Percentiles rank a stretch among this genome's conserved stretches.
Conservation (phyloP, 2,888 invertebrate genomes). For the Leucophora obtusa region DNA sequence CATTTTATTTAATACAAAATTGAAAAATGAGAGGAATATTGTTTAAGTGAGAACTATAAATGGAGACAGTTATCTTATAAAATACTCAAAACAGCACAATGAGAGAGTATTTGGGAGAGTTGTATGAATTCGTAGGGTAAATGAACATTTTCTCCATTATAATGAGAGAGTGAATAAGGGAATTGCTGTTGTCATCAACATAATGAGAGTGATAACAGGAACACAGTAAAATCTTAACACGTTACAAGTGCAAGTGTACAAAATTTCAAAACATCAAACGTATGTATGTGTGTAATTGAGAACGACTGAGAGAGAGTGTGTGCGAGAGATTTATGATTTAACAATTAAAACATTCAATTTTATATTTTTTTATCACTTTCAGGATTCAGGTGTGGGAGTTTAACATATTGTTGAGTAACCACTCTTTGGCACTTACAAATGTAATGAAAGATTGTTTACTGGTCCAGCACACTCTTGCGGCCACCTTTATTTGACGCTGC, state of each 20-base stretch:
- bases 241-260: constrained; percentile 48
- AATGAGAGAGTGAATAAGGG: constrained; percentile 5
- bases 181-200: background rate
- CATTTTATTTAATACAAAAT: constrained; percentile 21
- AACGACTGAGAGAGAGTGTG: background rate
- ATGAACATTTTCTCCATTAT: background rate
- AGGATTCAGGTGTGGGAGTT: constrained; percentile 28
- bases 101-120: background rate
- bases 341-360: constrained; percentile 33
- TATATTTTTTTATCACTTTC: constrained; percentile 18
- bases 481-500: constrained; percentile 76
- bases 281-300: constrained; percentile 52
- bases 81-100: constrained; percentile 8
- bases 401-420: too few relatives aligned
- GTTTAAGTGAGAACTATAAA: background rate
- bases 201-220: constrained; percentile 22
- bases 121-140: background rate
- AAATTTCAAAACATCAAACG: constrained; percentile 12
- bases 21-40: constrained; percentile 22
- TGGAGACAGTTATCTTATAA: background rate
- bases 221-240: constrained; percentile 39
- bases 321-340: constrained; percentile 24
- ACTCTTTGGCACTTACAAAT: constrained; percentile 77
- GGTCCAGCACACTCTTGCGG: constrained; percentile 78
- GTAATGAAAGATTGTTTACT: constrained; percentile 77